Percentiles rank a stretch among this genome's conserved stretches.
phyloP scores from a whole-genome alignment of 2,888 invertebrate species.

The Empis stercorea region DNA sequence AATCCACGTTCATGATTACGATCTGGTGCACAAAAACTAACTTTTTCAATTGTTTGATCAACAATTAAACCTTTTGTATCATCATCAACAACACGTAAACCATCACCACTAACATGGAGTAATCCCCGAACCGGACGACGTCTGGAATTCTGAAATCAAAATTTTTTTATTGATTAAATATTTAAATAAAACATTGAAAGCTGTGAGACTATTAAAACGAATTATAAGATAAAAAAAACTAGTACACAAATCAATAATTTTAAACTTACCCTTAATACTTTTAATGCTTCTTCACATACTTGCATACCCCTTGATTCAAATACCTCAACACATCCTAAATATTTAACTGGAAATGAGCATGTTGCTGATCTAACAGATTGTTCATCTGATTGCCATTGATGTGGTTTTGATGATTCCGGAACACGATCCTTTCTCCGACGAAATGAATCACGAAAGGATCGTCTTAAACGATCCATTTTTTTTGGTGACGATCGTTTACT shows the following conservation, averaged over 20 bases:
- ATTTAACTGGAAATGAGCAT: conserved; percentile 96
- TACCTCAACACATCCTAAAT: conserved; percentile 97
- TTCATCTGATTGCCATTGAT: conserved; percentile 98
- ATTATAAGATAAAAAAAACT: background rate
- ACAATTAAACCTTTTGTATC: conserved; percentile 97
- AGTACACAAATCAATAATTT: no score
- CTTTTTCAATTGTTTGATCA: conserved; percentile 99
- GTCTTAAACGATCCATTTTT: conserved; percentile 78
- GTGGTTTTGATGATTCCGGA: conserved; percentile 89
- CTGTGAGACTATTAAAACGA: no score
- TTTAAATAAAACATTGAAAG: no score
- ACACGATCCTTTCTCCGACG: conserved; percentile 79
- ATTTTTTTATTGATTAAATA: background rate
- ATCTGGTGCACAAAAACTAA: conserved; percentile 99
- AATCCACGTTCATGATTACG: conserved; percentile 92
- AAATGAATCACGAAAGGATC: conserved; percentile 88
- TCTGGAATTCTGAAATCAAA: conserved; percentile 58
- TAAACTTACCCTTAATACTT: conserved; percentile 83
- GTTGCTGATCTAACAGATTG: conserved; percentile 89
- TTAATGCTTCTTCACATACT: conserved; percentile 97
- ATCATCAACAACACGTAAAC: conserved; percentile 94
- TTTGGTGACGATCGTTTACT: conserved; percentile 55
- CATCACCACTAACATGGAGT: conserved; percentile 87
- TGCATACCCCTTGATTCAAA: conserved; percentile 99
- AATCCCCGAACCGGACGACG: conserved; percentile 80